Evolutionary conservation across 30 jellyfish, hydroid and myxozoan genomes (phyloP).

Genomic region (Catostylus mosaicus): DNA sequence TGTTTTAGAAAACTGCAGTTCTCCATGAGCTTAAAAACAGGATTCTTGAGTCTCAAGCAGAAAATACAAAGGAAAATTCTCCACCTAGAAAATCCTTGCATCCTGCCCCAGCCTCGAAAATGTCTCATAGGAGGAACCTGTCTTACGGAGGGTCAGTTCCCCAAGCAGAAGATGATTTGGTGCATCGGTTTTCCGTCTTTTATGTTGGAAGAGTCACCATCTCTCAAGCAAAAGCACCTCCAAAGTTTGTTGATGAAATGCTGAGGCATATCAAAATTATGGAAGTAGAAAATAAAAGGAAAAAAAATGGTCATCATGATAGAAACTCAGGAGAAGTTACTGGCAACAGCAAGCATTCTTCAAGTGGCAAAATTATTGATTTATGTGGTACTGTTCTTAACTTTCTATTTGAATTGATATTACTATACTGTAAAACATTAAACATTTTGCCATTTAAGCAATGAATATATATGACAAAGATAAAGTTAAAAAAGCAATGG

Average conservation of each 20-base stretch:
- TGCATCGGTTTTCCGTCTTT: conserved; percentile 84
- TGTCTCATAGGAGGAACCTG: conserved; percentile 78
- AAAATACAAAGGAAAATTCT: conserved; percentile 37
- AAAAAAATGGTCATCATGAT: conserved; percentile 18
- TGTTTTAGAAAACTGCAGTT: conserved; percentile 66
- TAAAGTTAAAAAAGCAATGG: too few relatives aligned
- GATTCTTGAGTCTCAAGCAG: conserved; percentile 62
- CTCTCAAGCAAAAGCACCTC: conserved; percentile 94
- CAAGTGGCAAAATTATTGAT: conserved; percentile 45
- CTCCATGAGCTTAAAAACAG: conserved; percentile 74
- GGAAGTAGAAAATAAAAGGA: conserved; percentile 23
- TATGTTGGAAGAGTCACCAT: conserved; percentile 95
- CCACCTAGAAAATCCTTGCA: conserved; percentile 38
- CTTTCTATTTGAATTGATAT: too few relatives aligned
- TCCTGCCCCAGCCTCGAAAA: conserved; percentile 38
- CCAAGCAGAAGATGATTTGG: conserved; percentile 62
- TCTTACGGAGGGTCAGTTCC: conserved; percentile 86
- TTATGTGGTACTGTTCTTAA: conserved; percentile 10
- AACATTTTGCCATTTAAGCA: too few relatives aligned
- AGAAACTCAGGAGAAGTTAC: conserved; percentile 23
- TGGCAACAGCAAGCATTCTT: conserved; percentile 35
- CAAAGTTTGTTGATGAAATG: conserved; percentile 85
- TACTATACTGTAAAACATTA: too few relatives aligned
- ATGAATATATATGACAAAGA: too few relatives aligned
- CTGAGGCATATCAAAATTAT: conserved; percentile 60